Evolutionary conservation across 2,888 invertebrate genomes (phyloP), one percentile per base, ranked within the genome.

Genomic region (Norana najaformis): DNA sequence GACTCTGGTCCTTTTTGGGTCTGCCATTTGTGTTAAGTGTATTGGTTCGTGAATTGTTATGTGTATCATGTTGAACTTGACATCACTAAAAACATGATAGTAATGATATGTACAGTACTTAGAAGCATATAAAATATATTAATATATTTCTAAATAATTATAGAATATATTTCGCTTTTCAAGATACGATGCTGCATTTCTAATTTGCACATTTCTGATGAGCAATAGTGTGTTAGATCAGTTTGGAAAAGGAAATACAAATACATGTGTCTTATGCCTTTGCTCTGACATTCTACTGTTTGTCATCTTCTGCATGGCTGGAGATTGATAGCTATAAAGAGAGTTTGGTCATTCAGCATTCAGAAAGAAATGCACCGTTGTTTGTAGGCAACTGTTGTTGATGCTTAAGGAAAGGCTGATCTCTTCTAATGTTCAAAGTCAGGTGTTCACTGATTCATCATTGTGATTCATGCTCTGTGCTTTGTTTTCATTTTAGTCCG

Each of bases 401-500:
- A 47, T 47, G 53, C 53, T 53, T 30, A 53, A 53, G 53, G 53
- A 53, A 53, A 30, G 53, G 30, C 53, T 5, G 53, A 14, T 53
- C 23, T 53, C 30, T 53, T 53, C 30, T 53, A 53, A 53, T 53
- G 5, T n/a, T n/a, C n/a, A n/a, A n/a, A n/a, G n/a, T n/a, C n/a
- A n/a, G n/a, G 30, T 30, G 30, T 30, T 53, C 30, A 8, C 11
- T 38, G 34, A 38, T 37, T 38, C 8, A 38, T 11, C 30, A 16
- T 88, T 5, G 34, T 35, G 20, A 5, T 35, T 30, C 18, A 39
- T 39, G 35, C 53, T 88, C 53, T 34, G 37, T 89, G 23, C 14
- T 36, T 36, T 34, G 39, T 90, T 88, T 18, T 53, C 16, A n/a
- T 93, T 93, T 89, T 93, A 94, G 94, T 91, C 92, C 97, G 93